phyloP scores from a whole-genome alignment of 2,888 invertebrate species.

The Falcaria lacertinaria region DNA sequence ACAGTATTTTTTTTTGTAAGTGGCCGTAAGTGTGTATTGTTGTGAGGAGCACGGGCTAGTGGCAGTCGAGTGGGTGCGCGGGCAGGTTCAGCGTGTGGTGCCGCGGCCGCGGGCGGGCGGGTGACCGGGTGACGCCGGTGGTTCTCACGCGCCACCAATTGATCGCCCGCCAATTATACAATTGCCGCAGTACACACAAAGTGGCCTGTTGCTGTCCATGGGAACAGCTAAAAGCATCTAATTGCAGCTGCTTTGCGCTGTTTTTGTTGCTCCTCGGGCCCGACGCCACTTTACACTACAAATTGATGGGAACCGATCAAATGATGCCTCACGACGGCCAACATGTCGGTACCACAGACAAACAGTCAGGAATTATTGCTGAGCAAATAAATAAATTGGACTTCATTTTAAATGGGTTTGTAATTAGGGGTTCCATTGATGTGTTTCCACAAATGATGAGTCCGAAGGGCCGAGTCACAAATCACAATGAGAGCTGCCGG shows the following conservation, averaged over 20 bases:
- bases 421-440: background rate
- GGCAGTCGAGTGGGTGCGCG: no score
- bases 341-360: background rate
- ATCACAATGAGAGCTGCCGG: constrained; percentile 40
- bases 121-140: background rate
- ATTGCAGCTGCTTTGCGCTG: constrained; percentile 19
- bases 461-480: constrained; percentile 30
- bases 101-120: background rate
- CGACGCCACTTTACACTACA: constrained; percentile 28
- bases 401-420: background rate
- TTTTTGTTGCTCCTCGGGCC: constrained; percentile 26
- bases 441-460: background rate
- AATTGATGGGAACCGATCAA: constrained; percentile 11
- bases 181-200: constrained; percentile 44
- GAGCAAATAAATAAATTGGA: background rate
- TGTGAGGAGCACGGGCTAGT: no score
- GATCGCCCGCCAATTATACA: constrained; percentile 59
- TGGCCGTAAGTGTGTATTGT: no score
- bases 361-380: background rate
- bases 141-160: constrained; percentile 32
- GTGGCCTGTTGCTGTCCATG: constrained; percentile 25
- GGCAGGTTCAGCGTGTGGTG: constrained; percentile 9
- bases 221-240: constrained; percentile 26
- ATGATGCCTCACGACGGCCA: background rate
- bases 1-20: no score